Evolutionary conservation across 2,888 invertebrate genomes (phyloP).

Genomic region (Hirudinaria manillensis): DNA sequence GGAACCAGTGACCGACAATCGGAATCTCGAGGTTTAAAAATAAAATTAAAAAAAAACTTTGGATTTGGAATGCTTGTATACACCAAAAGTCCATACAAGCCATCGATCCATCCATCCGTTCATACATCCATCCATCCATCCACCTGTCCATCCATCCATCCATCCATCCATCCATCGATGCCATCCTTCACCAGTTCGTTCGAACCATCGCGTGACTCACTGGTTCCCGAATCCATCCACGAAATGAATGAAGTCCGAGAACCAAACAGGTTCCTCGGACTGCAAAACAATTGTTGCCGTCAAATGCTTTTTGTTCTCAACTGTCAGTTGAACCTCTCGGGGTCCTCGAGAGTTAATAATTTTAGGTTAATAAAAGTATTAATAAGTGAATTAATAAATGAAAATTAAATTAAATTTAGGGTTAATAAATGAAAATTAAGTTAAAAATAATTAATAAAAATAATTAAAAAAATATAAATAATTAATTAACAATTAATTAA

Average conservation of each 20-base stretch:
- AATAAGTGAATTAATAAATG: too few relatives aligned
- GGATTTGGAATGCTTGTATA: background rate
- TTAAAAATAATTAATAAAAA: too few relatives aligned
- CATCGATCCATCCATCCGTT: background rate
- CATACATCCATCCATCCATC: slow-evolving; percentile 2
- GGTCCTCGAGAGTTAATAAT: too few relatives aligned
- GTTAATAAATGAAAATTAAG: too few relatives aligned
- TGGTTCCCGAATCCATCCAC: slow-evolving; percentile 23
- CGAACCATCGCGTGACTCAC: slow-evolving; percentile 12
- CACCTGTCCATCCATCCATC: background rate
- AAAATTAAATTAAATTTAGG: too few relatives aligned
- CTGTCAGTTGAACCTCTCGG: background rate
- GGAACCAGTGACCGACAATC: slow-evolving; percentile 49
- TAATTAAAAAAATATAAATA: too few relatives aligned
- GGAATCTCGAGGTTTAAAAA: slow-evolving; percentile 42
- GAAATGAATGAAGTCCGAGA: slow-evolving; percentile 7
- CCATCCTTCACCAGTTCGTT: too few relatives aligned
- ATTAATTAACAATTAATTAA: too few relatives aligned
- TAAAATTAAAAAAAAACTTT: background rate
- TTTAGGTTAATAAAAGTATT: too few relatives aligned
- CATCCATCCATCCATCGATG: background rate
- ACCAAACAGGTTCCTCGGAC: slow-evolving; percentile 20
- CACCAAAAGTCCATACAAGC: background rate
- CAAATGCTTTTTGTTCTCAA: background rate
- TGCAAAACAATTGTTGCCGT: background rate